These are phyloP conservation scores for Nematostella vectensis DNA, from an alignment of 92 coral and sea anemone genomes.

Conservation along the genomic window DNA sequence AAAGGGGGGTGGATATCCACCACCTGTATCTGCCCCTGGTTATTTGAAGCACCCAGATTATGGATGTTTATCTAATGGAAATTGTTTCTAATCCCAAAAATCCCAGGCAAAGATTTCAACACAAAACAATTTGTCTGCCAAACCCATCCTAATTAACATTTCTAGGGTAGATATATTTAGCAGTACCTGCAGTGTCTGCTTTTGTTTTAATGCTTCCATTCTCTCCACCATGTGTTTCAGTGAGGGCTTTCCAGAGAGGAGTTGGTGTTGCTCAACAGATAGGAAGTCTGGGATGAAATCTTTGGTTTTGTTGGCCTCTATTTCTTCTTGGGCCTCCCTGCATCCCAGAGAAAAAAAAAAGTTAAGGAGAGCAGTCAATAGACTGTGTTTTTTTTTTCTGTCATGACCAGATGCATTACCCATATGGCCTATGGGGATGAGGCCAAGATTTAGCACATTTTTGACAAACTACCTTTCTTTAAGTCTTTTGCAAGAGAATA, in stretches of 20 bases:
- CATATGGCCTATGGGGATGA: too few species aligned
- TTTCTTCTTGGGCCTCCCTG: constrained; percentile 29
- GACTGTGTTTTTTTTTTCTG: too few species aligned
- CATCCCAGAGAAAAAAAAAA: constrained; percentile 1
- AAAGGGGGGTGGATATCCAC: neutral
- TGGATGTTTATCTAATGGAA: neutral
- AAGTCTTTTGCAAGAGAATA: too few species aligned
- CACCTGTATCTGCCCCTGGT: neutral
- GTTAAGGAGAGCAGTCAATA: neutral
- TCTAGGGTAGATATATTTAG: too few species aligned
- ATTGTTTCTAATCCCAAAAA: too few species aligned
- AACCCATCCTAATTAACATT: too few species aligned
- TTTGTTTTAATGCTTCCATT: constrained; percentile 24
- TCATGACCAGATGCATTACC: too few species aligned
- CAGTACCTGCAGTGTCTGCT: constrained; percentile 43
- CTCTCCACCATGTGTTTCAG: constrained; percentile 44
- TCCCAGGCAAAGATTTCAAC: too few species aligned
- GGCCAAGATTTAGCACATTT: too few species aligned
- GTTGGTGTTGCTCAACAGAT: constrained; percentile 68
- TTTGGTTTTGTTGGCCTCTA: constrained; percentile 13
- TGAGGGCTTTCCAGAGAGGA: constrained; percentile 77
- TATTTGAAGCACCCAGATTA: neutral
- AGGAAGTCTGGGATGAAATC: constrained; percentile 68
- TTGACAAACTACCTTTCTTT: too few species aligned
- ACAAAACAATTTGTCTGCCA: too few species aligned